Percentiles rank a stretch among this genome's conserved stretches.
Conservation (phyloP, 2,113 vertebrate genomes). For the Megalops atlanticus region DNA sequence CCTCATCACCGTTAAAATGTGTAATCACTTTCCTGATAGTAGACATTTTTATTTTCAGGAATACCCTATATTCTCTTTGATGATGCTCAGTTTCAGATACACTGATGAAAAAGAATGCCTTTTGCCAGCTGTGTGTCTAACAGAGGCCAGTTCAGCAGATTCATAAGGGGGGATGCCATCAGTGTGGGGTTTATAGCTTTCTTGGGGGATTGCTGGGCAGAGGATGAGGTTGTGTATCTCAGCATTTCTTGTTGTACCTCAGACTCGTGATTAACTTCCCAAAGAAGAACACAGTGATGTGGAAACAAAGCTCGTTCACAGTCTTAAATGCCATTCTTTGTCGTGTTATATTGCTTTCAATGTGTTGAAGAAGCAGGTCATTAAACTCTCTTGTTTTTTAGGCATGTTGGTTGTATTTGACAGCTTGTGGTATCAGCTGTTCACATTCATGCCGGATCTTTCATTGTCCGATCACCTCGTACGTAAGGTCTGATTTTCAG, state of each 20-base stretch:
- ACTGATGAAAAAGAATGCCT: not conserved
- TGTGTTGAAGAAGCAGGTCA: no score
- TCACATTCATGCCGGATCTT: not conserved
- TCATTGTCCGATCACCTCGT: not conserved
- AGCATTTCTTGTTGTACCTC: no score
- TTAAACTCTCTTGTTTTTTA: not conserved
- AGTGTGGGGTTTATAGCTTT: not conserved
- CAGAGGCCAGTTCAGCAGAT: not conserved
- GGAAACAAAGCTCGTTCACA: no score
- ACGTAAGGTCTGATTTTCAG: not conserved
- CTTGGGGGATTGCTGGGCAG: not conserved
- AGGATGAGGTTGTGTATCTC: no score
- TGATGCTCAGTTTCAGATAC: not conserved
- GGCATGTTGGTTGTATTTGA: not conserved
- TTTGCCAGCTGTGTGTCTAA: not conserved
- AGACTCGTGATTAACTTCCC: no score
- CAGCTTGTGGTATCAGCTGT: not conserved
- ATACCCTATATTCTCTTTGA: not conserved
- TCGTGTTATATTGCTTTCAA: no score
- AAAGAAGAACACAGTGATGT: no score
- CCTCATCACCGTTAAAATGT: not conserved
- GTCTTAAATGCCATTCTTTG: no score
- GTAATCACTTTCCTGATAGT: not conserved
- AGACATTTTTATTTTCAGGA: not conserved
- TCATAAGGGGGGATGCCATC: not conserved